Percentiles rank a stretch among this genome's conserved stretches.
Evolutionary conservation across 2,113 vertebrate species (phyloP).

Genomic region (Seriola dumerili): DNA sequence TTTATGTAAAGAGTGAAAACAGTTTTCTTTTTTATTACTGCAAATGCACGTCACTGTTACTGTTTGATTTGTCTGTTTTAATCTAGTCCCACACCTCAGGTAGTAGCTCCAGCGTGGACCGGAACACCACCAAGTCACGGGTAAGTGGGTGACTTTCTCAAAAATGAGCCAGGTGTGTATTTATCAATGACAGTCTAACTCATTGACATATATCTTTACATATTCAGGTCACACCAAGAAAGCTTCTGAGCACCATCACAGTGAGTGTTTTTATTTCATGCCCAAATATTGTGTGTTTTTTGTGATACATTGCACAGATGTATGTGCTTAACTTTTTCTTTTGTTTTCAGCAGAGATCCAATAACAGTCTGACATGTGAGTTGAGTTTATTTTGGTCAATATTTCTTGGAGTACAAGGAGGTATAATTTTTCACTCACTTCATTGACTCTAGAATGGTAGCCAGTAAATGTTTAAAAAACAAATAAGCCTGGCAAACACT

Average conservation of each 20-base stretch:
- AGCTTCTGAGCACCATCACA: constrained; percentile 84
- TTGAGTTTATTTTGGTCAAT: constrained; percentile 17
- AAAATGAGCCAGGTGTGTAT: not conserved
- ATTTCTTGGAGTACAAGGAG: not conserved
- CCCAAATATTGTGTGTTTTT: not conserved
- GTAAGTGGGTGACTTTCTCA: constrained; percentile 47
- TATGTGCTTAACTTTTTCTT: not conserved
- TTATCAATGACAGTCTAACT: not conserved
- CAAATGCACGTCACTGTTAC: too few species aligned
- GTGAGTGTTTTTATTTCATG: constrained; percentile 66
- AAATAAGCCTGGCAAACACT: not conserved
- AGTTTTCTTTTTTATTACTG: too few species aligned
- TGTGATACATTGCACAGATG: not conserved
- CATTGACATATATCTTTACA: rapidly evolving
- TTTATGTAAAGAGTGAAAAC: too few species aligned
- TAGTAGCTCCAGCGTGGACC: constrained; percentile 60
- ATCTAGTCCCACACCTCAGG: constrained; percentile 71
- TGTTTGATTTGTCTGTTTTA: constrained; percentile 2
- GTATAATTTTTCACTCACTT: not conserved
- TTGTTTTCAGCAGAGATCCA: constrained; percentile 77
- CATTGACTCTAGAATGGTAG: not conserved
- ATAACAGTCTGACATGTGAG: constrained; percentile 76
- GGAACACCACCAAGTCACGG: constrained; percentile 71
- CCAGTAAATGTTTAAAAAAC: not conserved
- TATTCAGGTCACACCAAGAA: constrained; percentile 85